Conservation (phyloP, 2,113 vertebrate genomes). For the Gasterosteus aculeatus region DNA sequence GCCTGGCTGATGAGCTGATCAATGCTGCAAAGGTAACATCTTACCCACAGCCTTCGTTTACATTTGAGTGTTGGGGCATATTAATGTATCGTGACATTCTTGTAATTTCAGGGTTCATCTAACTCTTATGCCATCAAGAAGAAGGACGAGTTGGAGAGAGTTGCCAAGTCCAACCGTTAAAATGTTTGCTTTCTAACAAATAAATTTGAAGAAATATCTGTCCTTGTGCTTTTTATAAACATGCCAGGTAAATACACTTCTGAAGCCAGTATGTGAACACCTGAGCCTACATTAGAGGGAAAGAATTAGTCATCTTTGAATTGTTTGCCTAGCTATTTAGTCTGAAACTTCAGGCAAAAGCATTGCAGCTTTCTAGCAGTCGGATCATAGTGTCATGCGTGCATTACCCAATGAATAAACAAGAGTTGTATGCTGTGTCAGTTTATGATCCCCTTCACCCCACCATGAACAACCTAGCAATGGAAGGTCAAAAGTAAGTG, state of each 20-base stretch:
- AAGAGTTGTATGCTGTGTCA: not conserved
- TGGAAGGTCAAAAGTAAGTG: conserved; percentile 58
- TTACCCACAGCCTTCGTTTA: not conserved
- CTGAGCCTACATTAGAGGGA: no score
- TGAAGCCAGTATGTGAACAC: no score
- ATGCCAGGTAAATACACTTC: no score
- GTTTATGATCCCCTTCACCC: not conserved
- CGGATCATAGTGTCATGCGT: conserved; percentile 13
- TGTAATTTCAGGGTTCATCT: conserved; percentile 88
- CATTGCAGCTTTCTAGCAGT: not conserved
- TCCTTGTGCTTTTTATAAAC: not conserved
- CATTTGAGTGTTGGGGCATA: not conserved
- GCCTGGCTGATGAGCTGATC: conserved; percentile 94
- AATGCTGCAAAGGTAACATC: conserved; percentile 91
- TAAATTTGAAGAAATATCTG: conserved; percentile 68
- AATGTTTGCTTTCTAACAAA: conserved; percentile 72
- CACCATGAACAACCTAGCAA: not conserved
- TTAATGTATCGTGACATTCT: not conserved
- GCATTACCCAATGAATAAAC: conserved; percentile 30
- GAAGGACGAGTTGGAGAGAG: conserved; percentile 95
- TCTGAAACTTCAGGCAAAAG: no score
- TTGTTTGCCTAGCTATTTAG: no score
- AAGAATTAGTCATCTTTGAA: no score
- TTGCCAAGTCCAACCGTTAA: conserved; percentile 97
- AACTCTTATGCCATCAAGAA: conserved; percentile 98